phyloP scores from a whole-genome alignment of 2,797 vertebrate genomes.

The Microctenopoma steveboyesi region DNA sequence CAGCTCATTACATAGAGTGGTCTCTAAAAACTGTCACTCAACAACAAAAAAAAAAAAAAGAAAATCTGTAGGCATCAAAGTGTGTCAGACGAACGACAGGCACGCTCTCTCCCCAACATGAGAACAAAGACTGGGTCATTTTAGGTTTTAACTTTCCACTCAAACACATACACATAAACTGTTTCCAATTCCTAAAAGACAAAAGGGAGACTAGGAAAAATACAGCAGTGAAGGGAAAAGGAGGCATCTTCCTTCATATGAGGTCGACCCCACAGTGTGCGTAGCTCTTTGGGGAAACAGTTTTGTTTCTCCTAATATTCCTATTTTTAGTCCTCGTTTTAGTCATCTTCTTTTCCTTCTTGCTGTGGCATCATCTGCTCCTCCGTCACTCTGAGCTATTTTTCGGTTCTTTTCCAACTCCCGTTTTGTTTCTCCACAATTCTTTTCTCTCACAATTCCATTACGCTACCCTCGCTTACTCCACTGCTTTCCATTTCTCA shows the following conservation, averaged over 20 bases:
- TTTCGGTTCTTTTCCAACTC: conserved; percentile 2
- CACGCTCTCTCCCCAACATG: neutral
- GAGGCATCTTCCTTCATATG: conserved; percentile 17
- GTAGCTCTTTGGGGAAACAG: conserved; percentile 6
- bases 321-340: neutral
- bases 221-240: conserved; percentile 10
- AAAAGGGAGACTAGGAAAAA: conserved; percentile 18
- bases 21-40: conserved; percentile 61
- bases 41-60: conserved; percentile 6
- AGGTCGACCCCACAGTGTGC: neutral
- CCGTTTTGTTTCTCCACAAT: conserved; percentile 1
- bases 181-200: conserved; percentile 6
- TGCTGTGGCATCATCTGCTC: conserved; percentile 2
- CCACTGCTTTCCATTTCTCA: conserved; percentile 23
- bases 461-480: conserved; percentile 26
- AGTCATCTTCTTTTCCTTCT: neutral
- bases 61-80: neutral
- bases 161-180: conserved; percentile 14
- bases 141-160: conserved; percentile 31
- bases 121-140: conserved; percentile 27
- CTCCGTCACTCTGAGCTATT: neutral
- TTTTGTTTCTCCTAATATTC: neutral
- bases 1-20: conserved; percentile 74
- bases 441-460: conserved; percentile 29
- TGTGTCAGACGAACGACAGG: conserved; percentile 31